Percentiles rank a stretch among this genome's conserved stretches.
These are phyloP conservation scores for Poecilobothrus nobilitatus DNA, from an alignment of 2,888 invertebrate genomes.

Conservation along the genomic window DNA sequence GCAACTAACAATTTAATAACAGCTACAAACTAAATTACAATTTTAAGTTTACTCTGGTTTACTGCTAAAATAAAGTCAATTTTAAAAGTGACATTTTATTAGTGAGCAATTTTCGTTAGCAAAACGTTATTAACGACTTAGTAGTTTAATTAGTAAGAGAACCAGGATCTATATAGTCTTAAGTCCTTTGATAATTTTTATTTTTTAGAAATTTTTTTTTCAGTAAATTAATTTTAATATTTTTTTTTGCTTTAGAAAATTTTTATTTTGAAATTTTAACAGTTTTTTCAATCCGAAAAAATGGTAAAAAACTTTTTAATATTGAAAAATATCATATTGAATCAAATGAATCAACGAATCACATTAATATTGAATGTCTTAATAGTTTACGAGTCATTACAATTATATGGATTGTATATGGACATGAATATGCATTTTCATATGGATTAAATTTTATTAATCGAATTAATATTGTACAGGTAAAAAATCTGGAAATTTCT, in stretches of 20 bases:
- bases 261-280: neutral
- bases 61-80: no score
- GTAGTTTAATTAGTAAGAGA: no score
- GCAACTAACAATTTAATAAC: no score
- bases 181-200: no score
- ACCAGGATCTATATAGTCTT: no score
- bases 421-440: constrained; percentile 28
- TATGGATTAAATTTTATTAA: constrained; percentile 8
- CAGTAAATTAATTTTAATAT: no score
- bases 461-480: neutral
- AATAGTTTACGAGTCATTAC: constrained; percentile 40
- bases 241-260: neutral
- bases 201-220: no score
- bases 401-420: constrained; percentile 39
- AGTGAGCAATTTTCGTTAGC: no score
- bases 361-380: constrained; percentile 32
- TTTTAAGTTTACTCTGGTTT: no score
- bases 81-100: no score
- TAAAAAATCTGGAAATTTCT: neutral
- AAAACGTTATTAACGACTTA: no score
- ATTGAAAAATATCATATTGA: constrained; percentile 15
- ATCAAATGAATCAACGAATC: constrained; percentile 18
- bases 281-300: constrained; percentile 17
- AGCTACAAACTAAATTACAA: no score
- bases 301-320: constrained; percentile 17